Base-by-base conservation (phyloP, 1,140 invertebrate species). In the Melitaea cinxia region DNA sequence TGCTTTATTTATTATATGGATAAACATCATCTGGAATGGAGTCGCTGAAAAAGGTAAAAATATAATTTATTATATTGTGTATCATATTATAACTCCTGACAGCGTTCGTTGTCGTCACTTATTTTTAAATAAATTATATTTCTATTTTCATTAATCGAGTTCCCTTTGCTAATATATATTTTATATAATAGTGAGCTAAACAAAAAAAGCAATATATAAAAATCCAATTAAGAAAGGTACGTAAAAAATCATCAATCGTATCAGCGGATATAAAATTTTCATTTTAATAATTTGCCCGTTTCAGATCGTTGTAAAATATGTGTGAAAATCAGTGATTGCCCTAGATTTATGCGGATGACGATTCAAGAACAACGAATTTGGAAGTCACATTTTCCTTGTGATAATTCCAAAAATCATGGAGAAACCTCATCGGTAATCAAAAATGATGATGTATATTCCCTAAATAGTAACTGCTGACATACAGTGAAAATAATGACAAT, bases 371-470 rank as follows among this genome's bases (percentile, higher is more conserved):
- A 83, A 62, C 33, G 63, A 7, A 62, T 39, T 6, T 87, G 80
- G 82, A 30, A 72, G n/a, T 21, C 68, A 2, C 66, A 72, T 53
- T 72, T 71, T 55, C 54, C 69, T 15, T 87, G 83, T 53, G 54
- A 59, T n/a, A 49, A 53, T 17, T 30, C n/a, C 49, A 19, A 19
- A 47, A 33, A 35, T 62, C 2, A 64, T 67, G 21, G 54, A 65
- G 10, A 28, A 9, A 49, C 55, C 63, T 69, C 73, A 24, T 58
- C 71, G n/a, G 1, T 71, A 14, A 42, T 65, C 10, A 65, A 70
- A n/a, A 75, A 77, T 68, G 71, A 83, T 26, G 73, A 73, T 67
- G 80, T 83, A 77, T 10, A n/a, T n/a, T n/a, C n/a, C n/a, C n/a
- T n/a, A n/a, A n/a, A n/a, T n/a, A n/a, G n/a, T n/a, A n/a, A n/a